A percentile compares a stretch with the other conserved stretches of the same genome.
Conservation (phyloP, 2,797 vertebrate species). For the Australoheros facetus region DNA sequence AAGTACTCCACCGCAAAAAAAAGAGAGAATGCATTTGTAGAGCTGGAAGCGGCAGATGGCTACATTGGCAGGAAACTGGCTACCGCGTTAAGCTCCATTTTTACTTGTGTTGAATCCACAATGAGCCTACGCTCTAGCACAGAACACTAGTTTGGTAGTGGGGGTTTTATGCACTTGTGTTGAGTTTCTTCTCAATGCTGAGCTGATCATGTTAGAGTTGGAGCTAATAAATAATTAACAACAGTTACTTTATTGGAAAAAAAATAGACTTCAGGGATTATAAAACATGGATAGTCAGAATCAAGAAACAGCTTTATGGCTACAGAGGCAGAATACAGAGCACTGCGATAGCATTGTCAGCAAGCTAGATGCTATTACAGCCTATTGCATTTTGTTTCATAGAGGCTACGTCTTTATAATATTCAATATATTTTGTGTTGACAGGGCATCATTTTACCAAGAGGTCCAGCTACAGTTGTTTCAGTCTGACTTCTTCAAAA, state of each 20-base stretch:
- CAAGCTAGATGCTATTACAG: neutral
- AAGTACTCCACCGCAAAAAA: neutral
- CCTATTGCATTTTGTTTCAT: conserved; percentile 1
- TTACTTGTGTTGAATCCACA: neutral
- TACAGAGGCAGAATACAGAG: neutral
- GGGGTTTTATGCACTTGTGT: neutral
- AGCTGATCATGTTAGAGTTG: neutral
- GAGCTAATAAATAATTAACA: conserved; percentile 3
- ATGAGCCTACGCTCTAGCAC: neutral
- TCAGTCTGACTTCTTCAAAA: too few species aligned
- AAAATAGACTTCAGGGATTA: neutral
- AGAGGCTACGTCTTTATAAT: neutral
- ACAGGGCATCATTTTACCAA: neutral
- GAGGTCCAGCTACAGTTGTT: neutral
- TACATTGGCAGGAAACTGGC: neutral
- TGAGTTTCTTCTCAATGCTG: neutral
- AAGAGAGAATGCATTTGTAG: neutral
- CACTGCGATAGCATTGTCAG: neutral
- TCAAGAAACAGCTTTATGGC: neutral
- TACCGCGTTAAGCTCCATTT: neutral
- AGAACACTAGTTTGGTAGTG: neutral
- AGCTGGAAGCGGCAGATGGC: neutral
- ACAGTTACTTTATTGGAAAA: conserved; percentile 3
- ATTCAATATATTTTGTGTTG: neutral
- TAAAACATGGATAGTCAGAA: conserved; percentile 1